A percentile compares a stretch with the other conserved stretches of the same genome.
Conservation (phyloP, 1,140 invertebrate genomes). For the Diuraphis noxia region DNA sequence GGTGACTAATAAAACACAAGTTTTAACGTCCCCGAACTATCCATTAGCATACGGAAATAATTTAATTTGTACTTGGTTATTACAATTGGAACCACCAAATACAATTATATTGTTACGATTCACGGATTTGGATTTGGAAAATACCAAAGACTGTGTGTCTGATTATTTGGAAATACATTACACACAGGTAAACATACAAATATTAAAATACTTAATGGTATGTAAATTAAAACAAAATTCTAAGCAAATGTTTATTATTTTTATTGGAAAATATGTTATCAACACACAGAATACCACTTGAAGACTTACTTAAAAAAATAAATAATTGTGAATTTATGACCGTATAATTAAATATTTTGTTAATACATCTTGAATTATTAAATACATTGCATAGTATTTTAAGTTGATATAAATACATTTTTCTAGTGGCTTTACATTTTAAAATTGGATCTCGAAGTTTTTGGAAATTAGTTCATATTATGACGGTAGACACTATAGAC, state of each 20-base stretch:
- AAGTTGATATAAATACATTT: background rate
- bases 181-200: background rate
- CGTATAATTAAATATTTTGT: background rate
- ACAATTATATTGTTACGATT: slow-evolving; percentile 1
- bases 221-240: background rate
- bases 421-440: no score
- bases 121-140: background rate
- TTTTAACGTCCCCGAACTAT: slow-evolving; percentile 34
- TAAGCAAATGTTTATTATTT: background rate
- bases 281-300: background rate
- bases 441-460: no score
- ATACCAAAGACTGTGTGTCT: background rate
- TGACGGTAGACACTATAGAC: no score
- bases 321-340: background rate
- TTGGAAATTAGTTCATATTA: no score
- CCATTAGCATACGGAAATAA: background rate
- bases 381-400: no score
- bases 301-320: background rate
- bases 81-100: background rate
- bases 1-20: background rate
- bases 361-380: background rate
- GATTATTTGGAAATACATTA: slow-evolving; percentile 26
- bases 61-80: background rate
- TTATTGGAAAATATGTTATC: background rate
- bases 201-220: background rate